Percentiles rank a stretch among this genome's conserved stretches.
Conservation (phyloP, 2,797 vertebrate genomes). For the Otolemur crassicaudatus region DNA sequence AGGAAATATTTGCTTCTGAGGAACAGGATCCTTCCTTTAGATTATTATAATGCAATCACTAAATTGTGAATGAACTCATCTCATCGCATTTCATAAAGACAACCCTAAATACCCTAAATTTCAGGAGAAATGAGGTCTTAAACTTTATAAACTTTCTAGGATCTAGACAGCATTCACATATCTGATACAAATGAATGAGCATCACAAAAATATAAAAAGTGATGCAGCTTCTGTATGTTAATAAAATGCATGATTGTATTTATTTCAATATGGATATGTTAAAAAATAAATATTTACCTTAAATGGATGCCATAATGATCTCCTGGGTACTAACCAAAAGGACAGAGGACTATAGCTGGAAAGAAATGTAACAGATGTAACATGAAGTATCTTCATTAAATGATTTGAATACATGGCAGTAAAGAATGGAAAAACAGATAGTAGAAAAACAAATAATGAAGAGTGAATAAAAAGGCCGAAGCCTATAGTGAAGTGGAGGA, state of each 20-base stretch:
- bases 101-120: background rate
- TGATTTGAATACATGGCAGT: background rate
- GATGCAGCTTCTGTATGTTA: background rate
- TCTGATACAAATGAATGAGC: background rate
- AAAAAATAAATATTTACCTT: background rate
- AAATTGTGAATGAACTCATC: background rate
- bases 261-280: background rate
- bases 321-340: background rate
- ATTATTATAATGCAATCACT: background rate
- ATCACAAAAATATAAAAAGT: background rate
- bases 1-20: background rate
- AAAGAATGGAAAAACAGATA: background rate
- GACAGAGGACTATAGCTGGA: background rate
- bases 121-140: background rate
- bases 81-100: background rate
- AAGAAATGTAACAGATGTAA: background rate
- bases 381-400: background rate
- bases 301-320: background rate
- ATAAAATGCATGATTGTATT: background rate
- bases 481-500: background rate
- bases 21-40: background rate
- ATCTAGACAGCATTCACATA: background rate
- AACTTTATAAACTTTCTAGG: background rate
- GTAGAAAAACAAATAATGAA: background rate
- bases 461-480: background rate